Conservation (phyloP, 2,888 invertebrate genomes). For the Falcaria lacertinaria region DNA sequence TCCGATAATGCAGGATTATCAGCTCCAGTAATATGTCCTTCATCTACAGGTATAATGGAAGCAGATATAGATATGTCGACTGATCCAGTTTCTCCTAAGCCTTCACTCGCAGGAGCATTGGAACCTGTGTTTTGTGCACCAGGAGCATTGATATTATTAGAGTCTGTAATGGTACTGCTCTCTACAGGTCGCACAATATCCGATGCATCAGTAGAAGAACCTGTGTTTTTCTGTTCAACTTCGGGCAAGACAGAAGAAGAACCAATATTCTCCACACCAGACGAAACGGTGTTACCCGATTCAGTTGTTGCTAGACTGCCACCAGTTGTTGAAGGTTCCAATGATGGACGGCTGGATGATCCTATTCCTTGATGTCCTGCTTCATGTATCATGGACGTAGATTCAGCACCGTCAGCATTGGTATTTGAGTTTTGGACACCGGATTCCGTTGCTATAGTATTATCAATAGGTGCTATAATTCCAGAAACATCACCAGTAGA, state of each 20-base stretch:
- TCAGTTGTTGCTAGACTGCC: not conserved
- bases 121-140: too few relatives aligned
- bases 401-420: not conserved
- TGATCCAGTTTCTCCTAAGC: too few relatives aligned
- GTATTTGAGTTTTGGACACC: not conserved
- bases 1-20: too few relatives aligned
- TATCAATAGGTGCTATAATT: not conserved
- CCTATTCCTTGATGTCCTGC: not conserved
- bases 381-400: not conserved
- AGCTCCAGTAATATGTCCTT: too few relatives aligned
- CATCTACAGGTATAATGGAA: too few relatives aligned
- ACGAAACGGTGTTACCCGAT: not conserved
- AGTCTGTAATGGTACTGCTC: too few relatives aligned
- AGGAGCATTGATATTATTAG: too few relatives aligned
- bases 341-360: not conserved
- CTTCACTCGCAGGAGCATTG: too few relatives aligned
- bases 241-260: not conserved
- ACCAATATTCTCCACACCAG: not conserved
- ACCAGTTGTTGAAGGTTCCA: not conserved
- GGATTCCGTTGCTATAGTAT: not conserved
- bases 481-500: conserved; percentile 2
- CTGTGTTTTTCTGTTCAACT: not conserved
- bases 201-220: too few relatives aligned
- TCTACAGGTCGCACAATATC: too few relatives aligned
- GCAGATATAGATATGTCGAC: too few relatives aligned